Percentiles rank a stretch among this genome's conserved stretches.
Conservation (phyloP, 2,888 invertebrate genomes). For the Tinea pellionella region DNA sequence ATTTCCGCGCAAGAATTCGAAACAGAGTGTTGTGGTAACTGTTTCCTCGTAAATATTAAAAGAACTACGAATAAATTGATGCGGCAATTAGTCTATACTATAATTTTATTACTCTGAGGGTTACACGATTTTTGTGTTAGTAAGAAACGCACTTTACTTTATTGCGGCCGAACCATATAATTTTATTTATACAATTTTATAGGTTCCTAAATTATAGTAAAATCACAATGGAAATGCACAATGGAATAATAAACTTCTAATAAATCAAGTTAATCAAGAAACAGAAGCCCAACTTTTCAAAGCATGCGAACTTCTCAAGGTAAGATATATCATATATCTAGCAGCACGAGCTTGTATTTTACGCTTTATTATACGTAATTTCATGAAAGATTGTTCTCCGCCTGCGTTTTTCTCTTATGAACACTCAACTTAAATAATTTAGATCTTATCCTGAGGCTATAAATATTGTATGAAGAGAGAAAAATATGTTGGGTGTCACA, state of each 20-base stretch:
- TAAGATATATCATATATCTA: not conserved
- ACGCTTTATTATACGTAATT: not conserved
- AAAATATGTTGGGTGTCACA: not conserved
- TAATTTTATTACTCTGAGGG: no score
- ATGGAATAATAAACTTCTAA: no score
- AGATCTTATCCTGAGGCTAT: not conserved
- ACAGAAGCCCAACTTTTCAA: not conserved
- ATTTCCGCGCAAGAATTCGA: not conserved
- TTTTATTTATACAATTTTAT: no score
- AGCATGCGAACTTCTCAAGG: not conserved
- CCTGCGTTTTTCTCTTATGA: not conserved
- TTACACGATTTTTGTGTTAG: no score
- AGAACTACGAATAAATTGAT: not conserved
- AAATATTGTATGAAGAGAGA: not conserved
- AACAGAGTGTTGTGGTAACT: not conserved
- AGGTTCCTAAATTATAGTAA: no score
- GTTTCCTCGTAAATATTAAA: not conserved
- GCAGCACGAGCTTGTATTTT: not conserved
- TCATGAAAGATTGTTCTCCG: not conserved
- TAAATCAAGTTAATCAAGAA: not conserved
- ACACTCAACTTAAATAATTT: not conserved
- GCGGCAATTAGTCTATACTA: not conserved
- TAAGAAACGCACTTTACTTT: no score
- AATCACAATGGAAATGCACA: no score
- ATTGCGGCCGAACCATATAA: no score